These are phyloP conservation scores for Drosophila sturtevanti DNA, from an alignment of 1,140 invertebrate species.

Conservation along the genomic window DNA sequence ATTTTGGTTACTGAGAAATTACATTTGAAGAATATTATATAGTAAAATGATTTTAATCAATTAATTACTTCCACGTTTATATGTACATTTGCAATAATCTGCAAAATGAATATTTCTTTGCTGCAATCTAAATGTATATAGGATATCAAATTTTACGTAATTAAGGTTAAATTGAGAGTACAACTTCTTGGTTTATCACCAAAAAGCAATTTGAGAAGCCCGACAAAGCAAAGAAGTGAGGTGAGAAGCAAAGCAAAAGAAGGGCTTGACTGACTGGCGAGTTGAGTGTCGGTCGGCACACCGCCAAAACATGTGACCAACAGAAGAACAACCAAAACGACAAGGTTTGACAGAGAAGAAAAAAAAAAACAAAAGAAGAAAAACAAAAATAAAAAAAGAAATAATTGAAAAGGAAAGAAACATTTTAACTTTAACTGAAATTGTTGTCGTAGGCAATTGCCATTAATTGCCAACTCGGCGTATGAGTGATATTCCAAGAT, in stretches of 20 bases:
- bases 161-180: neutral
- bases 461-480: slow-evolving; percentile 59
- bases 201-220: slow-evolving; percentile 24
- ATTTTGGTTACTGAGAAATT: too few species aligned
- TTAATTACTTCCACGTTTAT: too few species aligned
- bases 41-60: too few species aligned
- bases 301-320: slow-evolving; percentile 54
- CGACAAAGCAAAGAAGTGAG: neutral
- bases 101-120: neutral
- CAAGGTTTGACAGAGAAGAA: neutral
- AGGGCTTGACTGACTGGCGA: slow-evolving; percentile 15
- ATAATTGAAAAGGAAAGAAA: slow-evolving; percentile 9
- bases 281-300: slow-evolving; percentile 8
- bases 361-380: slow-evolving; percentile 1
- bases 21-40: too few species aligned
- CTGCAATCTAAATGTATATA: neutral
- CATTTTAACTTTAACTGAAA: slow-evolving; percentile 8
- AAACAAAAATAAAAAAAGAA: slow-evolving; percentile 22
- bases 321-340: neutral
- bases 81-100: too few species aligned
- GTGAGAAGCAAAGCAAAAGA: slow-evolving; percentile 5
- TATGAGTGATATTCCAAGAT: slow-evolving; percentile 18
- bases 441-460: slow-evolving; percentile 69
- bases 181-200: slow-evolving; percentile 1
- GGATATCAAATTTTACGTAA: neutral